phyloP scores from a whole-genome alignment of 2,113 vertebrate genomes.

The Orcinus orca region DNA sequence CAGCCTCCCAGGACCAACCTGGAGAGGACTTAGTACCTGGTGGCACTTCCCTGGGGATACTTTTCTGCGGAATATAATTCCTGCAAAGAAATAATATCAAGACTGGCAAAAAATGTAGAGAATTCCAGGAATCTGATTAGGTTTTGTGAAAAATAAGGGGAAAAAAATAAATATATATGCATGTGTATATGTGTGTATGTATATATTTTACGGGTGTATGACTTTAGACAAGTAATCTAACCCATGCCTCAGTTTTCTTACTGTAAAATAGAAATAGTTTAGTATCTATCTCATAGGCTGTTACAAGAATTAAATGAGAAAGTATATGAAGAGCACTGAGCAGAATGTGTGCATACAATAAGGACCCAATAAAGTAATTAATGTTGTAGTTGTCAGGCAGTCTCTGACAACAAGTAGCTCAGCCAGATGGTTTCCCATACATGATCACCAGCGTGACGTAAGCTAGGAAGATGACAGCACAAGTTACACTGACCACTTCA shows the following conservation, averaged over 20 bases:
- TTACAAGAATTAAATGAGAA: not conserved
- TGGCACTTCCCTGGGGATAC: constrained; percentile 70
- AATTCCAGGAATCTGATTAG: not conserved
- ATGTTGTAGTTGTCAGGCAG: not conserved
- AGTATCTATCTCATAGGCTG: not conserved
- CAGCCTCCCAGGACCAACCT: constrained; percentile 68
- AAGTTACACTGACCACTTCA: not conserved
- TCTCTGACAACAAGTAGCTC: not conserved
- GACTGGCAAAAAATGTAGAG: not conserved
- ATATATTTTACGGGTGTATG: not conserved
- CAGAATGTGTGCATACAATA: not conserved
- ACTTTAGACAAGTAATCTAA: not conserved
- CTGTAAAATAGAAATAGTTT: not conserved
- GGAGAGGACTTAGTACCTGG: constrained; percentile 64
- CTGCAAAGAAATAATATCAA: constrained; percentile 72
- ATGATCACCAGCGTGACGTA: not conserved
- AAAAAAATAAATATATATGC: not conserved
- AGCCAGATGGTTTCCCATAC: not conserved
- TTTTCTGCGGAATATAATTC: constrained; percentile 76
- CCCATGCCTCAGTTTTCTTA: not conserved
- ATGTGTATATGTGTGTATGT: not conserved
- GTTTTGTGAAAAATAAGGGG: not conserved
- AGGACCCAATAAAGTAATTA: not conserved
- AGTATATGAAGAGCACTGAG: not conserved
- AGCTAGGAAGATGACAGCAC: not conserved